Evolutionary conservation across 1,140 invertebrate species (phyloP).

Genomic region (Stegodyphus dumicola): DNA sequence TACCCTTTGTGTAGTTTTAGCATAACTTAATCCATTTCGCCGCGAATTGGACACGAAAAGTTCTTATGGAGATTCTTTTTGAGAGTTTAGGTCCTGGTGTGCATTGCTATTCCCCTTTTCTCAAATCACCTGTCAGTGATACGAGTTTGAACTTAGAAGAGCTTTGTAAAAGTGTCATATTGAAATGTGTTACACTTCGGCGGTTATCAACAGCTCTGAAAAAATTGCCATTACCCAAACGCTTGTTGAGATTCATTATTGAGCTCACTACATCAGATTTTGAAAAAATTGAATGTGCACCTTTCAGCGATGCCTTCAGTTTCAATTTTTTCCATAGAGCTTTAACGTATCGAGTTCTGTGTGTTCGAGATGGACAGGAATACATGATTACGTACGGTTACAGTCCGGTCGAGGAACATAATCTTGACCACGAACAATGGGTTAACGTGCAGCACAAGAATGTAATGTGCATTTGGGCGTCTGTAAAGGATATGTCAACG

Average conservation of each 20-base stretch:
- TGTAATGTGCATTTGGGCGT: conserved; percentile 54
- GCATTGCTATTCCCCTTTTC: conserved; percentile 60
- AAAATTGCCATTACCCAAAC: conserved; percentile 32
- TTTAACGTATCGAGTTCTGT: conserved; percentile 55
- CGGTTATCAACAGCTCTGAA: conserved; percentile 11
- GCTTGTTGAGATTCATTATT: conserved; percentile 20
- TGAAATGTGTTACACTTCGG: conserved; percentile 42
- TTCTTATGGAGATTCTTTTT: conserved; percentile 56
- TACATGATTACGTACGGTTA: conserved; percentile 58
- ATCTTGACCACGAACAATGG: conserved; percentile 37
- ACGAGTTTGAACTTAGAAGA: conserved; percentile 15
- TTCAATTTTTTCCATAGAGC: conserved; percentile 59
- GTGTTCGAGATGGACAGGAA: conserved; percentile 43
- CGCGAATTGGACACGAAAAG: neutral
- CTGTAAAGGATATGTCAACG: conserved; percentile 47
- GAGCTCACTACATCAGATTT: conserved; percentile 57
- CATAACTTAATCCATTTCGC: neutral
- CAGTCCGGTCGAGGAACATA: conserved; percentile 10
- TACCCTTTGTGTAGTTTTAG: conserved; percentile 21
- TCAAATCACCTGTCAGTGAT: neutral
- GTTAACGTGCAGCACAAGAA: conserved; percentile 53
- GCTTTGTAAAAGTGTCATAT: conserved; percentile 49
- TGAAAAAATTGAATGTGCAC: conserved; percentile 60
- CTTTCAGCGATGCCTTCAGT: conserved; percentile 54
- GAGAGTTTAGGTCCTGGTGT: conserved; percentile 51